Base-by-base conservation (phyloP, 2,113 vertebrate species). In the Coryphaenoides rupestris region DNA sequence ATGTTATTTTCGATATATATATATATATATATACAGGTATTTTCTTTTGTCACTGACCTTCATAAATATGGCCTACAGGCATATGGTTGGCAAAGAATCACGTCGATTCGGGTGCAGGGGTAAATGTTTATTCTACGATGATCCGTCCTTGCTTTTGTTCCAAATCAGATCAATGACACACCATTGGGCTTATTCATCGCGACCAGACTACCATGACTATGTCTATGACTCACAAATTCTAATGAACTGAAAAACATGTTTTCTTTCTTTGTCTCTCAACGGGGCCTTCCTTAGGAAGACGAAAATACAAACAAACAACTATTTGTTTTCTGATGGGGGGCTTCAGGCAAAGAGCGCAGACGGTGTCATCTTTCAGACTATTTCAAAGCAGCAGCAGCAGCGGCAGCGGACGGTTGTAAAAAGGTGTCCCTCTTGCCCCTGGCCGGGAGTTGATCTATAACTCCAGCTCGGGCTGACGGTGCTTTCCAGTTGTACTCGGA, bases 341-440 rank as follows among this genome's bases (percentile, higher is more conserved):
- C 84, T 82, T 54, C 72, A 68, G 83, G 88, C 79, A 58, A 10
- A 3, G 47, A 50, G 47, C 54, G 65, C 46, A 73, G 76, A 78
- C 66, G 57, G 77, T 84, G 79, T 89, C 75, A 73, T 84, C 73
- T 88, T 84, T 88, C 85, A 89, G 87, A 82, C 6, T 6, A 9
- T 82, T 62, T 53, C 65, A 70, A 78, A 79, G 83, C 84, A 80
- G 74, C 82, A n/a, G n/a, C 75, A 72, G 60, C 33, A 40, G 28
- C 10, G n/a, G n/a, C n/a, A n/a, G 28, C 28, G 28, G 28, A 33
- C 28, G 67, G 75, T 54, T 28, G 58, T 54, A 57, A 62, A 75
- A 60, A 72, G n/a, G 69, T 55, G 6, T 74, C 78, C 72, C 79
- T 68, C 56, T 5, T 71, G 77, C 72, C 79, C 67, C 68, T 67